Base-by-base conservation (phyloP, 2,888 invertebrate genomes). In the Polydrusus tereticollis region DNA sequence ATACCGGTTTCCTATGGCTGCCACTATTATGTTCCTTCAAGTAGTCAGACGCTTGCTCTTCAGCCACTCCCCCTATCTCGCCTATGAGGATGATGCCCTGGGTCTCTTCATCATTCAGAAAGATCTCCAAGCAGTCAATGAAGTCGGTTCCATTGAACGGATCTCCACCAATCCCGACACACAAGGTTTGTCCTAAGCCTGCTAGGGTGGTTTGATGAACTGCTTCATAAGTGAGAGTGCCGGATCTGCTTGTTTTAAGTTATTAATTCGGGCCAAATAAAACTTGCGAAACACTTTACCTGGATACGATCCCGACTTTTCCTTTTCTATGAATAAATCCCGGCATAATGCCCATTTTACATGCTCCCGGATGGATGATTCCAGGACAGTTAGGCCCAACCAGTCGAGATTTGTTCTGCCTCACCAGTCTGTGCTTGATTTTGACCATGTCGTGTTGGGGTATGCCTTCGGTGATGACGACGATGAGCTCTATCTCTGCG, bases 71-170 rank as follows among this genome's bases (percentile, higher is more conserved):
- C 80, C 99, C 99, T 52, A 85, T 85, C 88, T 99, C 99, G 43
- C 80, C 99, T 83, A 99, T 99, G 82, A 99, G 88, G 77, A 99
- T 94, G 78, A 99, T 98, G 74, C 97, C 99, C 86, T 96, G 94
- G 0, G 98, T 98, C 1, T 94, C 89, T 5, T 94, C 92, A 86
- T 99, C 98, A 57, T 91, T 89, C 36, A 99, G 87, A 87, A 99
- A 99, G 18, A 98, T 91, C 79, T 97, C 95, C 14, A 99, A 87
- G 83, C 78, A 78, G 47, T 99, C 99, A 79, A 99, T 96, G 85
- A 99, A 99, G 86, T 98, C 96, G 6, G 82, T 82, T 4, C 82
- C 82, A 52, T 81, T 80, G 58, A 81, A 82, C 6, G 82, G 82
- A 70, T 82, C 82, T 7, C 82, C 82, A 69, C 99, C 99, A 33